Evolutionary conservation across 2,113 vertebrate species (phyloP), one percentile per base, ranked within the genome.

Genomic region (Anser brachyrhynchus): DNA sequence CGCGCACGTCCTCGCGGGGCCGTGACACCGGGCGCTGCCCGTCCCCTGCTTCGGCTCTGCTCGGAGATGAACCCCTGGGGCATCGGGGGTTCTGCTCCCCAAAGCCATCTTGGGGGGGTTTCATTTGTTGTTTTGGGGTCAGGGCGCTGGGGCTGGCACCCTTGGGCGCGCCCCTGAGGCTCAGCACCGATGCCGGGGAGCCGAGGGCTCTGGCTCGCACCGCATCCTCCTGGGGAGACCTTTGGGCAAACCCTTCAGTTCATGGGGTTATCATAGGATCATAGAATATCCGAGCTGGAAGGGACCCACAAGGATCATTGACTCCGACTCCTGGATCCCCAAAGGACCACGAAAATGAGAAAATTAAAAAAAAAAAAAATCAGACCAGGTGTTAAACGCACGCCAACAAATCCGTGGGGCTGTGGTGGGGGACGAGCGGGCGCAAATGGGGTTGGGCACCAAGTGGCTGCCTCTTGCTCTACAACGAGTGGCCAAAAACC

Each of bases 21-120:
- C 4, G 2, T 46, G 62, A 61, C 41, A 0, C 5, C 57, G 31
- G 64, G 61, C 2, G 13, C 3, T 2, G 8, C 9, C 51, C 0
- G 13, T 54, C 6, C 84, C 51, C 92, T 67, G 80, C 89, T 61
- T 52, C 11, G 59, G 11, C 20, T 49, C 46, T 9, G 46, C 46
- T 49, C 11, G 46, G 46, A 49, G 46, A 21, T 49, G 46, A 49
- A 22, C 20, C 20, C 46, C 46, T 49, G 46, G 19, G 46, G 46
- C 19, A 46, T 20, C 21, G 46, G 1, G 62, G 26, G 31, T 14
- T 1, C 55, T 4, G 0, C 2, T n/a, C 14, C 23, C 13, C 22
- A 22, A 15, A 6, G 25, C 10, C 0, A 2, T 8, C 43, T 25
- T 22, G 25, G 58, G 67, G 37, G n/a, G 13, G 49, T 29, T 33